Evolutionary conservation across 2,888 invertebrate species (phyloP).

Genomic region (Acrocyrtus sp.): DNA sequence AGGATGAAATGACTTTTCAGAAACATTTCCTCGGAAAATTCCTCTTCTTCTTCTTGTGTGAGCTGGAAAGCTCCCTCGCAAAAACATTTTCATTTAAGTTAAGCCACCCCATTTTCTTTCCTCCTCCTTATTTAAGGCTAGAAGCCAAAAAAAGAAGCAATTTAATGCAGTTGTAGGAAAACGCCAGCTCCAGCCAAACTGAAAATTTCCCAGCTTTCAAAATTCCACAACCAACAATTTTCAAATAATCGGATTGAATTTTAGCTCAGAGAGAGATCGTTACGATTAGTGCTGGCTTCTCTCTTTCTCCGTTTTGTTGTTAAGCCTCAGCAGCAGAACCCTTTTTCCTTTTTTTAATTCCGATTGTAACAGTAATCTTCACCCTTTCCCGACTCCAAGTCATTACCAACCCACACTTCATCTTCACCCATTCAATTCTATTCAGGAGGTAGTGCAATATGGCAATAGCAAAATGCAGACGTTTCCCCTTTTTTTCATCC

Average conservation of each 20-base stretch:
- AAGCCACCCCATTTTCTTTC: neutral
- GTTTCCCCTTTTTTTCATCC: no score
- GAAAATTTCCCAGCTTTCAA: neutral
- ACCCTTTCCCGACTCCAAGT: neutral
- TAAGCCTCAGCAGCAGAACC: neutral
- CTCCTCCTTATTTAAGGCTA: slow-evolving; percentile 2
- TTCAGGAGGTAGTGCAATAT: neutral
- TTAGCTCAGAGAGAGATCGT: slow-evolving; percentile 5
- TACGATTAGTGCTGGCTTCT: slow-evolving; percentile 20
- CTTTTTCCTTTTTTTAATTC: neutral
- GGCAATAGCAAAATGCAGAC: no score
- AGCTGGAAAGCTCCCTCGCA: slow-evolving; percentile 3
- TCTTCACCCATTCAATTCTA: neutral
- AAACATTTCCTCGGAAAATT: neutral
- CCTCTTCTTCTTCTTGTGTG: slow-evolving; percentile 10
- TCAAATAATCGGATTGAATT: slow-evolving; percentile 1
- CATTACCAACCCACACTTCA: neutral
- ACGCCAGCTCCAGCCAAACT: neutral
- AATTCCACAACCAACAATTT: neutral
- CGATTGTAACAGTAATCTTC: neutral
- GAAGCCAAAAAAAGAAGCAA: no score
- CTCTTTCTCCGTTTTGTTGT: neutral
- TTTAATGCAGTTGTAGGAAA: slow-evolving; percentile 8
- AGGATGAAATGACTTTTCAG: no score
- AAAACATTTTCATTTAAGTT: slow-evolving; percentile 20